phyloP scores from a whole-genome alignment of 2,888 invertebrate species.

The Scaptomyza tumidula region DNA sequence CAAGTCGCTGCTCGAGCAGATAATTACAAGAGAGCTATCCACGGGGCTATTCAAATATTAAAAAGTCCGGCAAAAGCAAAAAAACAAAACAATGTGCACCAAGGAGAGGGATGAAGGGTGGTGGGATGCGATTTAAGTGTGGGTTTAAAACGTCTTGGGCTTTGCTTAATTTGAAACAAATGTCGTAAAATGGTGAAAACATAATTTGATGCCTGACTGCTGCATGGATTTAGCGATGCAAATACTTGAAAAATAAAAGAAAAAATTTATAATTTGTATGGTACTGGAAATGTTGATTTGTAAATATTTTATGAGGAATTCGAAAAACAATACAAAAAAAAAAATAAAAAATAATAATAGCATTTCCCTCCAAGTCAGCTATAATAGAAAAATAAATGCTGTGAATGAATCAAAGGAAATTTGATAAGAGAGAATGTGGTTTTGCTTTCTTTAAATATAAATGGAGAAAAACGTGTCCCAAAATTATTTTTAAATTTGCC shows the following conservation, averaged over 20 bases:
- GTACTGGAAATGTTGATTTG: slow-evolving; percentile 21
- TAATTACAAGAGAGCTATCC: slow-evolving; percentile 73
- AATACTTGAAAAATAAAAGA: slow-evolving; percentile 20
- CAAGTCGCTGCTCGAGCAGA: slow-evolving; percentile 73
- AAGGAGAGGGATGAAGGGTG: neutral
- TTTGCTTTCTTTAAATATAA: neutral
- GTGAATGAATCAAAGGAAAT: neutral
- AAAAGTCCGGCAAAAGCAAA: slow-evolving; percentile 47
- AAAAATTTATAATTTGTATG: slow-evolving; percentile 22
- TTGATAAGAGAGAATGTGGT: neutral
- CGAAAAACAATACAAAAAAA: neutral
- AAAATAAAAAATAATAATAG: neutral
- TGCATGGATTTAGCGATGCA: slow-evolving; percentile 52
- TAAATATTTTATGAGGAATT: slow-evolving; percentile 56
- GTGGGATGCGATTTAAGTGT: neutral
- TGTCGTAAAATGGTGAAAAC: slow-evolving; percentile 76
- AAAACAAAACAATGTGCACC: slow-evolving; percentile 37
- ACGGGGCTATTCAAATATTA: slow-evolving; percentile 66
- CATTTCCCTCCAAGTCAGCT: neutral
- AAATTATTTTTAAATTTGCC: neutral
- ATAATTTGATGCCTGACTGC: slow-evolving; percentile 79
- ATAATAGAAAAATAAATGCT: neutral
- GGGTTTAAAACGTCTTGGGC: slow-evolving; percentile 51
- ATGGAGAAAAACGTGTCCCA: too few species aligned
- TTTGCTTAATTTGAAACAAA: slow-evolving; percentile 79